Conservation (phyloP, 1,140 invertebrate species). For the Drosophila funebris region DNA sequence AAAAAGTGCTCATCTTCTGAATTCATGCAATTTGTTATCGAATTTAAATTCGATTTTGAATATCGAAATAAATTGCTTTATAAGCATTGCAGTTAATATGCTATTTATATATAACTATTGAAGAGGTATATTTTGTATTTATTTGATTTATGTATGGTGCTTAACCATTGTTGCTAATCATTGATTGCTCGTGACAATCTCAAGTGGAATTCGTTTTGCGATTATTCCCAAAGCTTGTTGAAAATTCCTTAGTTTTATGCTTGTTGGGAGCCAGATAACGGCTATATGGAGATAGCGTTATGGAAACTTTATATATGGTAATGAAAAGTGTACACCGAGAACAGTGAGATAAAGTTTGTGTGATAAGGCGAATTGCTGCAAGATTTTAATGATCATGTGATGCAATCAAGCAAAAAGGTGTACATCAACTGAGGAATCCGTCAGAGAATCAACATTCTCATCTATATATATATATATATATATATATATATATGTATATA, state of each 20-base stretch:
- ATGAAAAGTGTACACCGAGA: constrained; percentile 13
- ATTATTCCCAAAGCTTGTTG: background rate
- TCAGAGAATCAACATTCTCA: background rate
- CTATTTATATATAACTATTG: background rate
- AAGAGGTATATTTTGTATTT: too few relatives aligned
- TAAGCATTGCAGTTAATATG: too few relatives aligned
- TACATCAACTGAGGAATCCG: background rate
- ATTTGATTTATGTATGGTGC: constrained; percentile 24
- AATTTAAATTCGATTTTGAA: background rate
- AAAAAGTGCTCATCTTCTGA: background rate
- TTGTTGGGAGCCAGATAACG: constrained; percentile 25
- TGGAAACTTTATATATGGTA: constrained; percentile 40
- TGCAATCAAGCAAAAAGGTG: constrained; percentile 7
- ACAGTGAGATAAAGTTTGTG: constrained; percentile 4
- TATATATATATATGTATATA: constrained; percentile 8
- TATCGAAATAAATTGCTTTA: background rate
- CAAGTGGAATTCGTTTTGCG: constrained; percentile 23
- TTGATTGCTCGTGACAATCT: constrained; percentile 19
- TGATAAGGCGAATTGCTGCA: constrained; percentile 15
- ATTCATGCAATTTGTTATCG: constrained; percentile 2
- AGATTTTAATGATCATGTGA: constrained; percentile 33
- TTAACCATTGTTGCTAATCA: constrained; percentile 11
- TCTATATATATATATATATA: background rate
- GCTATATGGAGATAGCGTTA: constrained; percentile 7
- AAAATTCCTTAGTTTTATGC: constrained; percentile 31